Percentiles rank a stretch among this genome's conserved stretches.
These are phyloP conservation scores for Phortica okadai DNA, from an alignment of 2,888 invertebrate genomes.

Conservation along the genomic window DNA sequence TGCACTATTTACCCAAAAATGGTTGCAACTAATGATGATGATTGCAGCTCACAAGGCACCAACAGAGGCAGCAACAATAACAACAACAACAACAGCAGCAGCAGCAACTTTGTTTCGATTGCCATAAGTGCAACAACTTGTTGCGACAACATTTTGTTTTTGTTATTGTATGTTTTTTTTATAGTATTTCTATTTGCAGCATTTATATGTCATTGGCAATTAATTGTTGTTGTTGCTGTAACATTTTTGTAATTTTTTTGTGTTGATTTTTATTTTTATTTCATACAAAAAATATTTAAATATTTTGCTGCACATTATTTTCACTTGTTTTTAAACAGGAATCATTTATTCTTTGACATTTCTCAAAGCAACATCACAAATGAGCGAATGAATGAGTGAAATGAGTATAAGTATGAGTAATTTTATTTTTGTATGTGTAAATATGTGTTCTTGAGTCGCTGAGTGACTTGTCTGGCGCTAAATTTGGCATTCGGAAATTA, in stretches of 20 bases:
- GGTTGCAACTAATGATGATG: slow-evolving; percentile 74
- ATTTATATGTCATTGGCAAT: slow-evolving; percentile 68
- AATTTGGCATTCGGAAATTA: slow-evolving; percentile 1
- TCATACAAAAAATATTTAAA: not conserved
- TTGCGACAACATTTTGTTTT: slow-evolving; percentile 21
- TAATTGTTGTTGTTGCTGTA: slow-evolving; percentile 53
- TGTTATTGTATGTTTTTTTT: not conserved
- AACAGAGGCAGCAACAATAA: slow-evolving; percentile 32
- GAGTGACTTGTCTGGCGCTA: slow-evolving; percentile 14
- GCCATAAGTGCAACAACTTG: slow-evolving; percentile 18
- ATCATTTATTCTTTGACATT: slow-evolving; percentile 3
- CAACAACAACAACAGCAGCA: not conserved
- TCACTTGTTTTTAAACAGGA: slow-evolving; percentile 2
- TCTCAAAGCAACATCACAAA: not conserved
- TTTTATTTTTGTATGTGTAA: not conserved
- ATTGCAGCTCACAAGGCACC: slow-evolving; percentile 49
- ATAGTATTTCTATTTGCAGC: slow-evolving; percentile 36
- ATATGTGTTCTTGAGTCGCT: not conserved
- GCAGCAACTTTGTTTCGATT: slow-evolving; percentile 6
- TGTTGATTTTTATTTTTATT: not conserved
- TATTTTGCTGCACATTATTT: not conserved
- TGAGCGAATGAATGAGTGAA: too few species aligned
- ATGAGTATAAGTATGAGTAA: too few species aligned
- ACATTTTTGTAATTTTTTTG: not conserved
- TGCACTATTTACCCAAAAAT: slow-evolving; percentile 76